Evolutionary conservation across 2,888 invertebrate species (phyloP).

Genomic region (Leptura quadrifasciata): DNA sequence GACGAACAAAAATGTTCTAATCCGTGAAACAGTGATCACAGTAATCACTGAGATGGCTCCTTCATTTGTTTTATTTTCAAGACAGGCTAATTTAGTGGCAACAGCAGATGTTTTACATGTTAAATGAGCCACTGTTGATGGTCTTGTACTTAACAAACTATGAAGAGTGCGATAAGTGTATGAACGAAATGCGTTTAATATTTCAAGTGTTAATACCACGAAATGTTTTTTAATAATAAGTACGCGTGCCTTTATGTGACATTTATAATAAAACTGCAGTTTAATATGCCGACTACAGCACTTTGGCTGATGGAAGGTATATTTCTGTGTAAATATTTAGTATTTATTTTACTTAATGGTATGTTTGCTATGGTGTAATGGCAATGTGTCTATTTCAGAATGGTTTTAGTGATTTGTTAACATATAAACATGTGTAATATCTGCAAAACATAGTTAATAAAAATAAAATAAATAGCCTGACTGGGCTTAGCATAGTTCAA

Average conservation of each 20-base stretch:
- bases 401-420: background rate
- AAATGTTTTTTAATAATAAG: background rate
- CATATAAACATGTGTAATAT: background rate
- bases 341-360: background rate
- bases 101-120: background rate
- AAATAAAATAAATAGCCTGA: too few species aligned
- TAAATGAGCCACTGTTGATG: background rate
- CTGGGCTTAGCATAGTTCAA: too few species aligned
- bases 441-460: background rate
- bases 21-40: too few species aligned
- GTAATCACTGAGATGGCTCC: background rate
- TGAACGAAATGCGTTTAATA: background rate
- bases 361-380: background rate
- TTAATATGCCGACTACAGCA: constrained; percentile 3
- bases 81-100: background rate
- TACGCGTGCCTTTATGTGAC: background rate
- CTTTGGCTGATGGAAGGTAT: background rate
- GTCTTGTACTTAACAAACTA: too few species aligned
- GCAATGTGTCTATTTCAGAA: background rate
- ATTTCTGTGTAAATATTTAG: constrained; percentile 4
- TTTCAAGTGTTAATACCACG: background rate
- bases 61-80: constrained; percentile 3
- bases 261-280: constrained; percentile 16
- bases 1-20: background rate
- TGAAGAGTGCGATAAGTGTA: background rate